Percentiles rank a stretch among this genome's conserved stretches.
These are phyloP conservation scores for Dromas ardeola DNA, from an alignment of 2,113 vertebrate species.

Conservation along the genomic window DNA sequence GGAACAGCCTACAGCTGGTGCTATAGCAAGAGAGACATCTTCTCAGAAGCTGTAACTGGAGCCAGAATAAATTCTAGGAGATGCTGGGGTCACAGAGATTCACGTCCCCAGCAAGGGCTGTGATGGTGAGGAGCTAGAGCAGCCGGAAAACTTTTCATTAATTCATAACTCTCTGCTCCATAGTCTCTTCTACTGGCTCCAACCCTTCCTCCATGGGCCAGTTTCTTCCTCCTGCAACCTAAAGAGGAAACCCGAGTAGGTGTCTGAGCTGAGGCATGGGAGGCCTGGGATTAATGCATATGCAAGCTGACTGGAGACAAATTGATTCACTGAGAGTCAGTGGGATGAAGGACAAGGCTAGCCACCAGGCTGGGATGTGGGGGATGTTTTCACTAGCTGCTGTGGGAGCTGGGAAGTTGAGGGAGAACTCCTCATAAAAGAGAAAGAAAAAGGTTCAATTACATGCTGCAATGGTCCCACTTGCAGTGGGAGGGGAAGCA, in stretches of 20 bases:
- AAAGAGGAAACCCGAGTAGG: background rate
- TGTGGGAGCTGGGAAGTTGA: background rate
- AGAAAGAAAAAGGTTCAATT: background rate
- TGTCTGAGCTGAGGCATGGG: background rate
- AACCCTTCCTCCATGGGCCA: background rate
- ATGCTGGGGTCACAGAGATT: background rate
- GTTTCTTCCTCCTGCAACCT: background rate
- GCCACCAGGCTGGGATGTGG: background rate
- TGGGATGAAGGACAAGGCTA: background rate
- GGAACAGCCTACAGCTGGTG: background rate
- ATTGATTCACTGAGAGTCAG: background rate
- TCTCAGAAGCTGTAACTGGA: background rate
- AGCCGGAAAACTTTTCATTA: background rate
- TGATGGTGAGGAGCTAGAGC: background rate
- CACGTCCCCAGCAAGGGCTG: background rate
- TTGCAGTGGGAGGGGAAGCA: background rate
- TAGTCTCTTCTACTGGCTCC: background rate
- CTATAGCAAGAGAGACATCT: background rate
- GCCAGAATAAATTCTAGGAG: background rate
- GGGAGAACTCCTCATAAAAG: background rate
- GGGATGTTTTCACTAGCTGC: background rate
- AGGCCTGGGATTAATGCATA: background rate
- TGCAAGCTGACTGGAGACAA: background rate
- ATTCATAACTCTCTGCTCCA: accelerated
- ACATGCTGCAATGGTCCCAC: background rate